Evolutionary conservation across 2,888 invertebrate species (phyloP).

Genomic region (Pandemis cinnamomeana): DNA sequence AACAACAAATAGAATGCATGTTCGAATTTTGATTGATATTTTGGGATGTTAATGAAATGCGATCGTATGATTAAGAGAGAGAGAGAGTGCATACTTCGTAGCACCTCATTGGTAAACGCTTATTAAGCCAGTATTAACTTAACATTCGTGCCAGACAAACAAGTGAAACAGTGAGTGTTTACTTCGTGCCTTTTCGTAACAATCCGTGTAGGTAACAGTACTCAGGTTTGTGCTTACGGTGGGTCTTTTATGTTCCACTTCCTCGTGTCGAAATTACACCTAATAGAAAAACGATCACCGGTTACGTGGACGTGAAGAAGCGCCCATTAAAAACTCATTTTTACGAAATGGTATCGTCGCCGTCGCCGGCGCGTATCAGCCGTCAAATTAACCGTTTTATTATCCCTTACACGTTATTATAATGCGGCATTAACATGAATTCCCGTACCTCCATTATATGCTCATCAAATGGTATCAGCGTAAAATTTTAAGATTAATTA

Average conservation of each 20-base stretch:
- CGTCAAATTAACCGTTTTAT: conserved; percentile 57
- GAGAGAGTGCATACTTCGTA: too few species aligned
- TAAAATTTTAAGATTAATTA: conserved; percentile 53
- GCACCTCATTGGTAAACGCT: too few species aligned
- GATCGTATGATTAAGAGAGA: background rate
- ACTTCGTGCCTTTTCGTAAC: background rate
- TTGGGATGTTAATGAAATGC: background rate
- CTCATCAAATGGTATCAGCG: conserved; percentile 22
- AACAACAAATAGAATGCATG: background rate
- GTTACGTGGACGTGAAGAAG: conserved; percentile 49
- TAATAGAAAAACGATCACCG: conserved; percentile 46
- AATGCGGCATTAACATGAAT: conserved; percentile 32
- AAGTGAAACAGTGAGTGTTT: too few species aligned
- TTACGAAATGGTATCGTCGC: conserved; percentile 44
- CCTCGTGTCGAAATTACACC: conserved; percentile 44
- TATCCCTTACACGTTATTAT: conserved; percentile 47
- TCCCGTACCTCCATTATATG: conserved; percentile 23
- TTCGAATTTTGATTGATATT: background rate
- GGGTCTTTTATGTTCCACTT: conserved; percentile 1
- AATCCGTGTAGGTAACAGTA: background rate
- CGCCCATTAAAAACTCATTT: conserved; percentile 56
- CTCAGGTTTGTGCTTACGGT: background rate
- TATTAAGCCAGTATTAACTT: too few species aligned
- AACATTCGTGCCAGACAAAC: too few species aligned
- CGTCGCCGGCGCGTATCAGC: conserved; percentile 47